Conservation (phyloP, 2,113 vertebrate genomes). For the Psammodynastes pulverulentus region DNA sequence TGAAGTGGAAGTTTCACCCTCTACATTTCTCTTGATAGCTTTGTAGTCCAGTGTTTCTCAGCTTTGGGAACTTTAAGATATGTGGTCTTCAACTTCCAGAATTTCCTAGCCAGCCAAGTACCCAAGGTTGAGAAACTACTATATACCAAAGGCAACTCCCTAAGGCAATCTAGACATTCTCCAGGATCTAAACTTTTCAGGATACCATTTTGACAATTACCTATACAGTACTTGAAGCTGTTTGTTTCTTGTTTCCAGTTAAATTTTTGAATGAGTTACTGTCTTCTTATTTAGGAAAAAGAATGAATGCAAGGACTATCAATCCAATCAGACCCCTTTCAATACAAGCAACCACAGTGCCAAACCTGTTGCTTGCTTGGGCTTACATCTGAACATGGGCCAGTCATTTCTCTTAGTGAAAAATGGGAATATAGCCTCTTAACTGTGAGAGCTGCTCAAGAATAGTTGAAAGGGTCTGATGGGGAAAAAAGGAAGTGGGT, state of each 20-base stretch:
- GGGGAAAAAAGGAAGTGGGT: background rate
- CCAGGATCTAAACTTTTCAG: background rate
- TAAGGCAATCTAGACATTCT: background rate
- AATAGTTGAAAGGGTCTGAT: too few relatives aligned
- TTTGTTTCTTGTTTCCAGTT: background rate
- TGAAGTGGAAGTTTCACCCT: background rate
- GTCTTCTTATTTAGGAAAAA: background rate
- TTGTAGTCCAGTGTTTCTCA: background rate
- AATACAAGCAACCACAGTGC: background rate
- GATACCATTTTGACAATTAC: background rate
- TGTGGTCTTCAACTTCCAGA: background rate
- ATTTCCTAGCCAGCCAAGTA: background rate
- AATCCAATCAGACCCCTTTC: background rate
- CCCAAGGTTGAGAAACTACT: background rate
- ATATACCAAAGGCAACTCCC: background rate
- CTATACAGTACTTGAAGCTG: background rate
- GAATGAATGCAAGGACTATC: background rate
- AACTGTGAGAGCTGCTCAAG: background rate
- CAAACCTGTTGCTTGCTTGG: background rate
- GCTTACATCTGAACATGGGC: background rate
- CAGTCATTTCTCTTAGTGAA: background rate
- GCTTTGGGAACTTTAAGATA: background rate
- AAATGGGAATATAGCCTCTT: background rate
- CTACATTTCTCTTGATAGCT: background rate
- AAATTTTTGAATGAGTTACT: background rate